A percentile compares a stretch with the other conserved stretches of the same genome.
These are phyloP conservation scores for Sepiola atlantica DNA, from an alignment of 2,888 invertebrate species.

Conservation along the genomic window DNA sequence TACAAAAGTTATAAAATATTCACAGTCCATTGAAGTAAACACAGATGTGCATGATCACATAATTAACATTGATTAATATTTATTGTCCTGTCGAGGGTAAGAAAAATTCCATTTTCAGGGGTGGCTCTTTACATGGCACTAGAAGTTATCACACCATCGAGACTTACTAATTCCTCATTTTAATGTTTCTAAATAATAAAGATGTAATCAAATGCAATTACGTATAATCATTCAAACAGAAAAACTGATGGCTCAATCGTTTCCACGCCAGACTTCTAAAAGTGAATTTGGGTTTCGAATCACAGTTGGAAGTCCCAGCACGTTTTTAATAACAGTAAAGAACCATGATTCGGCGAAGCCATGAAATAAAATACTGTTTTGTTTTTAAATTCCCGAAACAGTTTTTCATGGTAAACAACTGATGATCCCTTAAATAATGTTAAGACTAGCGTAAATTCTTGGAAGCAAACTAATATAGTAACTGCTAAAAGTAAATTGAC, in stretches of 20 bases:
- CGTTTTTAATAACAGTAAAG: no score
- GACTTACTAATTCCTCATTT: background rate
- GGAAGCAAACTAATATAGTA: no score
- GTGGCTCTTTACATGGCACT: background rate
- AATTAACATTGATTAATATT: background rate
- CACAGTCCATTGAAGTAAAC: background rate
- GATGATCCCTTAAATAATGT: no score
- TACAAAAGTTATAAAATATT: constrained; percentile 23
- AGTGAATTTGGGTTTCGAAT: no score
- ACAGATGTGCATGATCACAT: background rate
- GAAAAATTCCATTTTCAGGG: background rate
- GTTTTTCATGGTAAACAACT: no score
- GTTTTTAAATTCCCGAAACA: no score
- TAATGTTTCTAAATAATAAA: background rate
- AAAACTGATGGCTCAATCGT: background rate
- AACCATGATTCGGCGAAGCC: no score
- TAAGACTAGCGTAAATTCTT: no score
- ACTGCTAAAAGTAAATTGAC: no score
- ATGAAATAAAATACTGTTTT: no score
- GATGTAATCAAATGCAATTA: background rate
- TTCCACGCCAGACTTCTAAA: no score
- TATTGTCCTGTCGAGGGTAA: background rate
- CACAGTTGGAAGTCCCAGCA: no score
- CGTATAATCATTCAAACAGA: background rate
- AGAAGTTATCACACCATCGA: background rate